Evolutionary conservation across 1,140 invertebrate genomes (phyloP).

Genomic region (Drosophila triauraria): DNA sequence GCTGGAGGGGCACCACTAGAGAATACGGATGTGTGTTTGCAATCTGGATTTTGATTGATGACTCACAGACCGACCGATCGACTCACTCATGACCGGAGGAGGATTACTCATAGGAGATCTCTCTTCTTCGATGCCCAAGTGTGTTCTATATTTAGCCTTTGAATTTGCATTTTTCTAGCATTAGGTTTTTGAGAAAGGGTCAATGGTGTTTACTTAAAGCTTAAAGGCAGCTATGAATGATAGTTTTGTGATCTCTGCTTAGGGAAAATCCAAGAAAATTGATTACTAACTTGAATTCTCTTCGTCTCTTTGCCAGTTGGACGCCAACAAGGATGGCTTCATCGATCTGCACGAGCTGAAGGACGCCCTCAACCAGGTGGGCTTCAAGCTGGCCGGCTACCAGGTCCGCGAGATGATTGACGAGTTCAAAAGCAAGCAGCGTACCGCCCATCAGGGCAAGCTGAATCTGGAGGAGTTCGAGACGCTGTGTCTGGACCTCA

Average conservation of each 20-base stretch:
- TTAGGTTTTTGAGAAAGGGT: conserved; percentile 1
- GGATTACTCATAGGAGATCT: conserved; percentile 51
- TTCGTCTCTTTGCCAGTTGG: conserved; percentile 89
- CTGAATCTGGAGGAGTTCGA: conserved; percentile 95
- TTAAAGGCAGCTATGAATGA: not conserved
- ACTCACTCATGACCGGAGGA: conserved; percentile 29
- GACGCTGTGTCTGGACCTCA: conserved; percentile 94
- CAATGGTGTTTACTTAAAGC: not conserved
- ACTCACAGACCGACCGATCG: conserved; percentile 28
- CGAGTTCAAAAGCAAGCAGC: conserved; percentile 92
- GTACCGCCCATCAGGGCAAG: conserved; percentile 90
- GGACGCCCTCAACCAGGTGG: conserved; percentile 94
- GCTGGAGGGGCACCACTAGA: conserved; percentile 10
- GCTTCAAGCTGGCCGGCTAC: conserved; percentile 97
- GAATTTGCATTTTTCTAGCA: not conserved
- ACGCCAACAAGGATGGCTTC: conserved; percentile 95
- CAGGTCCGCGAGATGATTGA: conserved; percentile 95
- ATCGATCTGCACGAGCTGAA: conserved; percentile 96
- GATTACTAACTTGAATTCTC: not conserved
- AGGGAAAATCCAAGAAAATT: too few relatives aligned
- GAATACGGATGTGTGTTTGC: conserved; percentile 19
- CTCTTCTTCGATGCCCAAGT: not conserved
- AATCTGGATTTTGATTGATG: conserved; percentile 48
- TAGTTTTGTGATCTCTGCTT: not conserved
- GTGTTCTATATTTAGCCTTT: not conserved